Base-by-base conservation (phyloP, 2,888 invertebrate species). In the Quadriops clusia region DNA sequence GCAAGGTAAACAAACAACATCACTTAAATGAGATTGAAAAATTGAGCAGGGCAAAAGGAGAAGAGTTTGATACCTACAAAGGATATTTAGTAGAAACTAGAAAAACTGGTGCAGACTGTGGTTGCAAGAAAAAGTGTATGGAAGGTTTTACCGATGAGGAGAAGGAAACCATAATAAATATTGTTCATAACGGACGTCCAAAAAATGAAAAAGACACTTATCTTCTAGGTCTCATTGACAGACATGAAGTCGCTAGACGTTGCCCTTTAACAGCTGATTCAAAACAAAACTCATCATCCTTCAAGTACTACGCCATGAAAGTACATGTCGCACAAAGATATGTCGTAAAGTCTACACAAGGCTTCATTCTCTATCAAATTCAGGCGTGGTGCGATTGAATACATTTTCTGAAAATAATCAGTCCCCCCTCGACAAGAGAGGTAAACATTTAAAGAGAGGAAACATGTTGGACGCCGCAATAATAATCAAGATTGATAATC, bases 281-380 rank as follows among this genome's bases (percentile, higher is more conserved):
- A 22, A 22, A 3, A 3, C 3, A 4, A 22, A 22, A 5, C 6
- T 7, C 23, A 2, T 22, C 23, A 22, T 22, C 23, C 23, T 22
- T 22, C 23, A 22, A 22, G 23, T 22, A 22, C 23, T 11, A 22
- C n/a, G 23, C 23, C 23, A 22, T 22, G 23, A 22, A 22, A 3
- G n/a, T n/a, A n/a, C n/a, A n/a, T n/a, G n/a, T n/a, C n/a, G n/a
- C n/a, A n/a, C n/a, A n/a, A n/a, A n/a, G n/a, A 16, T 26, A 26
- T 26, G 26, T 26, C 5, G 15, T 14, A 12, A 26, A 26, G 26
- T 16, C 10, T 26, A 14, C 26, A 26, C 16, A 16, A 26, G 26
- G 10, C 26, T 26, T 26, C 26, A 26, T 14, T 14, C 26, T 15
- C 6, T 26, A 15, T 12, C 26, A 26, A n/a, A n/a, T n/a, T 22